Percentiles rank a stretch among this genome's conserved stretches.
These are phyloP conservation scores for human DNA, from an alignment of 2,113 vertebrate genomes.

Conservation along the genomic window DNA sequence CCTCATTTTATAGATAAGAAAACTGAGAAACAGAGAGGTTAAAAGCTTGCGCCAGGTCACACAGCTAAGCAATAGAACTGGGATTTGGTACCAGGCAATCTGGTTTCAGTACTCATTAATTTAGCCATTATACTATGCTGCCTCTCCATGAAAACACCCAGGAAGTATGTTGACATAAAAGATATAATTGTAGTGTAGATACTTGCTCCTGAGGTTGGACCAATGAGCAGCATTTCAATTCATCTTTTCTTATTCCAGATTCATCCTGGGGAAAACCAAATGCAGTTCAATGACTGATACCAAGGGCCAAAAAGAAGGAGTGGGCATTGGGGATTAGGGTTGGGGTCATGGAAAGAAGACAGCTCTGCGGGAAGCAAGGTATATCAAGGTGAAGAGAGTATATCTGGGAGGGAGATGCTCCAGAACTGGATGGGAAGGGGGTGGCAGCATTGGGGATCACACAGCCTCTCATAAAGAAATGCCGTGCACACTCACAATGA, in stretches of 20 bases:
- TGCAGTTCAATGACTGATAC: not conserved
- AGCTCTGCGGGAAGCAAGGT: not conserved
- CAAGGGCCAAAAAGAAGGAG: not conserved
- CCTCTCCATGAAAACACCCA: not conserved
- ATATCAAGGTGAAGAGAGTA: not conserved
- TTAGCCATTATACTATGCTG: not conserved
- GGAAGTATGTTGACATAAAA: not conserved
- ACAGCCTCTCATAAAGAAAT: not conserved
- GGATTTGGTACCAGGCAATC: not conserved
- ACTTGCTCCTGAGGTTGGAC: not conserved
- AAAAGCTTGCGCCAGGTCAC: not conserved
- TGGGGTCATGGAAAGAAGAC: not conserved
- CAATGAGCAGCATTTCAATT: not conserved
- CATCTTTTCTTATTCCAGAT: not conserved
- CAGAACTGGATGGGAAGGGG: not conserved
- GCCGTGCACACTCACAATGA: not conserved
- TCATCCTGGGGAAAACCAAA: not conserved
- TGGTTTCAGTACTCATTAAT: not conserved
- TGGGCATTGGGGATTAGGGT: not conserved
- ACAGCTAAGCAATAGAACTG: not conserved
- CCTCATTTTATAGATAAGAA: not conserved
- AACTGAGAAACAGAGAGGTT: not conserved
- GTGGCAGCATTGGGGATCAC: not conserved
- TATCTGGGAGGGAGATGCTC: not conserved
- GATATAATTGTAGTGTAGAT: not conserved